Conservation (phyloP, 2,888 invertebrate genomes). For the Achlya flavicornis region DNA sequence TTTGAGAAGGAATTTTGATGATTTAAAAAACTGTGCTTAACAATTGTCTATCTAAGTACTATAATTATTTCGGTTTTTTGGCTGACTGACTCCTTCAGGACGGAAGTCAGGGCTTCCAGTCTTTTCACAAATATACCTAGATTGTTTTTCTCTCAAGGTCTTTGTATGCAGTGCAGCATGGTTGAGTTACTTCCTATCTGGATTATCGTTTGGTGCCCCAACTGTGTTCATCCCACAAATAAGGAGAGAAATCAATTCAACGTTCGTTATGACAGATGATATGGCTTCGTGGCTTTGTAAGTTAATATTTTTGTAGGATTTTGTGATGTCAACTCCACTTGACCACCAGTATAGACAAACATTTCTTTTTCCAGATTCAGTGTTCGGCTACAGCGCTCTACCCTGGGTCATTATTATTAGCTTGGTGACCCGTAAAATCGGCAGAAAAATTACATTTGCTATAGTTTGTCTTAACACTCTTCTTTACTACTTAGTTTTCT, state of each 20-base stretch:
- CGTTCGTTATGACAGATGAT: slow-evolving; percentile 32
- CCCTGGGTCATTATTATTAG: slow-evolving; percentile 45
- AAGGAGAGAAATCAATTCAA: slow-evolving; percentile 40
- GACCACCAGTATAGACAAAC: background rate
- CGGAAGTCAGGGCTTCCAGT: too few relatives aligned
- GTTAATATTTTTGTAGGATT: slow-evolving; percentile 13
- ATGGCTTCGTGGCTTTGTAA: slow-evolving; percentile 45
- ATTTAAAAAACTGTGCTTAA: too few relatives aligned
- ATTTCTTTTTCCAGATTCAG: slow-evolving; percentile 43
- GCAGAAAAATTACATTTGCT: slow-evolving; percentile 41
- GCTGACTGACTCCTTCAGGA: too few relatives aligned
- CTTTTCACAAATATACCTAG: too few relatives aligned
- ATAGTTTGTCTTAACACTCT: slow-evolving; percentile 34
- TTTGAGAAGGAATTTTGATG: too few relatives aligned
- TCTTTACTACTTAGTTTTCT: slow-evolving; percentile 32
- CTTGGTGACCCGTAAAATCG: slow-evolving; percentile 31
- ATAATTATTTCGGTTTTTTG: too few relatives aligned
- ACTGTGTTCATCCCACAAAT: slow-evolving; percentile 47
- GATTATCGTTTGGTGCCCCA: slow-evolving; percentile 37
- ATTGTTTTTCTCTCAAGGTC: slow-evolving; percentile 25
- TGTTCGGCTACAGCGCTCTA: slow-evolving; percentile 40
- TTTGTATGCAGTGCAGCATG: slow-evolving; percentile 38
- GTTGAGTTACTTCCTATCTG: slow-evolving; percentile 33
- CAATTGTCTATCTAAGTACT: too few relatives aligned
- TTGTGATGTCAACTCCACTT: too few relatives aligned